Percentiles rank a stretch among this genome's conserved stretches.
phyloP scores from a whole-genome alignment of 2,888 invertebrate species.

The Ochropleura plecta region DNA sequence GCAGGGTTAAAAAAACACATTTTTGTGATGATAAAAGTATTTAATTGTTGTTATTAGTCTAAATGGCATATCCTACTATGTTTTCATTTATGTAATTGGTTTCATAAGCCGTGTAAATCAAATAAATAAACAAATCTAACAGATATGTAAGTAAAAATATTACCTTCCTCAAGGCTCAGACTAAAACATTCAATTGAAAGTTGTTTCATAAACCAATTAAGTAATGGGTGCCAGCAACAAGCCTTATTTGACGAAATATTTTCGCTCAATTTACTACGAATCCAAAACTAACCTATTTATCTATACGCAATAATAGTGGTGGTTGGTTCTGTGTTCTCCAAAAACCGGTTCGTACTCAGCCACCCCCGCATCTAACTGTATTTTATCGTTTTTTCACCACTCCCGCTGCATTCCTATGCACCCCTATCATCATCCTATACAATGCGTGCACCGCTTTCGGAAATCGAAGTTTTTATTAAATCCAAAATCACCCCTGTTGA shows the following conservation, averaged over 20 bases:
- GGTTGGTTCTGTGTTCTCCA: constrained; percentile 41
- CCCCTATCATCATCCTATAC: constrained; percentile 81
- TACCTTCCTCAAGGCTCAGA: background rate
- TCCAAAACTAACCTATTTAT: constrained; percentile 27
- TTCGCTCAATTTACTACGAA: constrained; percentile 20
- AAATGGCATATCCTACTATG: too few relatives aligned
- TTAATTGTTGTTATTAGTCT: too few relatives aligned
- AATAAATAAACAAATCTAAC: too few relatives aligned
- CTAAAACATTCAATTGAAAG: background rate
- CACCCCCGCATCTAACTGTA: constrained; percentile 86
- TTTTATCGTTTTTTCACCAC: constrained; percentile 82
- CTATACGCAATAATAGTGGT: constrained; percentile 76
- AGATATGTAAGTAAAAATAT: background rate
- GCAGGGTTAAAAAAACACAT: background rate
- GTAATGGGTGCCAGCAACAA: background rate
- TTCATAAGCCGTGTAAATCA: too few relatives aligned
- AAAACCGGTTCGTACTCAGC: constrained; percentile 78
- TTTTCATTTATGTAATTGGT: too few relatives aligned
- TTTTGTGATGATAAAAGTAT: too few relatives aligned
- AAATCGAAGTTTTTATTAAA: constrained; percentile 65
- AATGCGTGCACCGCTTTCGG: constrained; percentile 63
- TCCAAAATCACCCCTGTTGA: constrained; percentile 36
- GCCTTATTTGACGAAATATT: background rate
- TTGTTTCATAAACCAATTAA: background rate
- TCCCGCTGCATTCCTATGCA: constrained; percentile 86